Percentiles rank a stretch among this genome's conserved stretches.
Conservation (phyloP, 2,888 invertebrate genomes). For the Campoletis raptor region DNA sequence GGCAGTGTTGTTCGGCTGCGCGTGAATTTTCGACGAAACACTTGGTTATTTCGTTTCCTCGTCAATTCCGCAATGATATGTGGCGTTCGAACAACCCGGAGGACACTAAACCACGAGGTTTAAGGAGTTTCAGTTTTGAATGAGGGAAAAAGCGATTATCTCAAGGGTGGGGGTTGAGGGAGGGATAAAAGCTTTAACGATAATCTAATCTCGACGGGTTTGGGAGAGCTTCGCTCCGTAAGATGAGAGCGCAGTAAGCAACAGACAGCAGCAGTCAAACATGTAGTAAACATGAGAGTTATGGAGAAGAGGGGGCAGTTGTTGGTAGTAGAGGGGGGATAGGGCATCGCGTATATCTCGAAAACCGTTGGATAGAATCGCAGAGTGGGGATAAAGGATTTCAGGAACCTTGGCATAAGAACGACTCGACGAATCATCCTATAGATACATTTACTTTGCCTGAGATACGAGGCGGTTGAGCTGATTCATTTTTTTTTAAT, state of each 20-base stretch:
- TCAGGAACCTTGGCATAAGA: conserved; percentile 12
- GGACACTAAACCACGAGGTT: conserved; percentile 77
- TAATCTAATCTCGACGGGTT: conserved; percentile 77
- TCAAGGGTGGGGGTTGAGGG: conserved; percentile 55
- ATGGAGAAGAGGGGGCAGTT: neutral
- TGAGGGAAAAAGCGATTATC: conserved; percentile 72
- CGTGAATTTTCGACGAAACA: neutral
- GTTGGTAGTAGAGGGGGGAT: neutral
- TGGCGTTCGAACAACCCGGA: conserved; percentile 58
- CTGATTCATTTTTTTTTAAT: conserved; percentile 27
- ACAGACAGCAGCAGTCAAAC: neutral
- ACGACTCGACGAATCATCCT: conserved; percentile 14
- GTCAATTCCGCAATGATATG: neutral
- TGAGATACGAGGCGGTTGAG: neutral
- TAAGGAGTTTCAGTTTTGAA: conserved; percentile 80
- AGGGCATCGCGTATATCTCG: neutral
- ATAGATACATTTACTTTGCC: conserved; percentile 10
- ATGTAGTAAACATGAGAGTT: conserved; percentile 18
- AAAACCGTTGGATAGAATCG: conserved; percentile 1
- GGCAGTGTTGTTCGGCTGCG: neutral
- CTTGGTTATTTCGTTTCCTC: neutral
- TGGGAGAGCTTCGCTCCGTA: conserved; percentile 55
- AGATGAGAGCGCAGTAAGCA: conserved; percentile 25
- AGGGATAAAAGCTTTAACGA: conserved; percentile 72
- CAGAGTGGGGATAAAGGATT: conserved; percentile 18